Base-by-base conservation (phyloP, 2,888 invertebrate species). In the Parnassius smintheus region DNA sequence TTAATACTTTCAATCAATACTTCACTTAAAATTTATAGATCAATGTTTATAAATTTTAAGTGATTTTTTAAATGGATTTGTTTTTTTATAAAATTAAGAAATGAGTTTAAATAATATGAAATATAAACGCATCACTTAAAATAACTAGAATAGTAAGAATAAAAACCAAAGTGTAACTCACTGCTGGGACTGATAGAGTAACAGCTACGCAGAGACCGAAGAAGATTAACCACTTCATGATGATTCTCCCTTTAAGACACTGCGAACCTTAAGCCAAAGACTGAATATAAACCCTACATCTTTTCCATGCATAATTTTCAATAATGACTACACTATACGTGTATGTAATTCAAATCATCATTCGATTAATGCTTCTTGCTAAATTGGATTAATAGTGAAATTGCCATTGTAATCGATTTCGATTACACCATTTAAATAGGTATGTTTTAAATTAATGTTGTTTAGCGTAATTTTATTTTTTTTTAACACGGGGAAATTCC, bases 121-220 rank as follows among this genome's bases (percentile, higher is more conserved):
- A 35, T 35, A 35, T 35, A 4, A 35, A 35, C 7, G 35, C 35
- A 35, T 35, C 7, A 35, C 4, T 35, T 35, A 35, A 35, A 25
- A 35, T 35, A 35, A 35, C 4, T 35, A 35, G 35, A 35, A 35
- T 9, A 46, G 56, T 18, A 42, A 50, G 13, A 54, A 68, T 11
- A 46, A 57, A 18, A 58, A 52, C 7, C 35, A 35, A 35, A 35
- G 4, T 35, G 44, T 44, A 51, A 53, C 52, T 41, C 18, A 59
- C 59, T 18, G 18, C 18, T 52, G 62, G 62, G 9, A 25, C 9
- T 48, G 62, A 49, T 8, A 58, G 9, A 2, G 54, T 58, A 12
- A 62, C 54, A 49, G 58, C 54, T 50, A 62, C 11, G 50, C 62
- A 62, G 18, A 62, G 54, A 62, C 58, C 58, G 44, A 62, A 55